Percentiles rank a stretch among this genome's conserved stretches.
Conservation (phyloP, 2,113 vertebrate species). For the Phasianus colchicus region DNA sequence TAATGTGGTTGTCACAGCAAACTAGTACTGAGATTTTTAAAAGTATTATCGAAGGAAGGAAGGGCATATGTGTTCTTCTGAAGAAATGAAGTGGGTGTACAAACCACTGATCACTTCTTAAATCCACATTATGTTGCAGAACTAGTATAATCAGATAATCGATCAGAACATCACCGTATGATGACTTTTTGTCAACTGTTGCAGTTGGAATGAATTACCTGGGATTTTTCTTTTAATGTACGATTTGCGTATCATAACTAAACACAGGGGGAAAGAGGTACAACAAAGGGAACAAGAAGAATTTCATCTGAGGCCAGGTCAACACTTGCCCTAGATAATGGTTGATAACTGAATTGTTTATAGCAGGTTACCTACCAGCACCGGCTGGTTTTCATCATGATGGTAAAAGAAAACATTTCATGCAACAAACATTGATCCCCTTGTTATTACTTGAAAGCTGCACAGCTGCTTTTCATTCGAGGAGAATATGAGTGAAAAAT, state of each 20-base stretch:
- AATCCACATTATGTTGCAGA: not conserved
- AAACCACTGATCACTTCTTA: not conserved
- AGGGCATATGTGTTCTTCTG: not conserved
- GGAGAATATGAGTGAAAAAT: slow-evolving; percentile 1
- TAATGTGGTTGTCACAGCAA: not conserved
- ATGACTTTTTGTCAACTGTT: not conserved
- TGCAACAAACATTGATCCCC: not conserved
- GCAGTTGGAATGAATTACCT: slow-evolving; percentile 13
- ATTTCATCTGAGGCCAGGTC: slow-evolving; percentile 51
- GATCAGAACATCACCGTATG: not conserved
- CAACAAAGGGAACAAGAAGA: not conserved
- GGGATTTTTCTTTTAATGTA: slow-evolving; percentile 6
- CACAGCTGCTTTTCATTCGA: slow-evolving; percentile 32
- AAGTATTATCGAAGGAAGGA: not conserved
- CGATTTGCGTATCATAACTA: slow-evolving; percentile 27
- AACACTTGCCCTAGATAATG: slow-evolving; percentile 26
- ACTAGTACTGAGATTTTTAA: not conserved
- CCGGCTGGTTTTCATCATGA: slow-evolving; percentile 46
- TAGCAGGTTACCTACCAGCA: slow-evolving; percentile 7
- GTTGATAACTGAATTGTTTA: slow-evolving; percentile 32
- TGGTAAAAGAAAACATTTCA: slow-evolving; percentile 13
- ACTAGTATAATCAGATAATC: not conserved
- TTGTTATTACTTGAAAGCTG: slow-evolving; percentile 41
- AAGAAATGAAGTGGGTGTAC: not conserved
- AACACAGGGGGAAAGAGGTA: not conserved